phyloP scores from a whole-genome alignment of 1,140 invertebrate genomes.

The Steinernema khuongi region DNA sequence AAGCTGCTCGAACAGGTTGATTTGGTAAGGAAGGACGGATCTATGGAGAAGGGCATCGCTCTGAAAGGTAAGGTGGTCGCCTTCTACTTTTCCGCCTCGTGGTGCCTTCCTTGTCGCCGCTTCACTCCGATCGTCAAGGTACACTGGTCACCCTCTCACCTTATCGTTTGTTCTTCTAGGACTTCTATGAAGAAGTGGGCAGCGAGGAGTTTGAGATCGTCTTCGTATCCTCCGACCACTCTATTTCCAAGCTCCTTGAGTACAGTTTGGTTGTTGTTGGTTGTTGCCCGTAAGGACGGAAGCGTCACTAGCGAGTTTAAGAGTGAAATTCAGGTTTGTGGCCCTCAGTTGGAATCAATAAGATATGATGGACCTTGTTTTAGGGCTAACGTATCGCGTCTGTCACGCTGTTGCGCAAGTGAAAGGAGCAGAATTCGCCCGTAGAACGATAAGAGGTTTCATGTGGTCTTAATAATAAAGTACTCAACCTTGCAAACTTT shows the following conservation, averaged over 20 bases:
- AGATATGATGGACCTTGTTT: background rate
- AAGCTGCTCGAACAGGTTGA: background rate
- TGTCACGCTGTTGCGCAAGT: background rate
- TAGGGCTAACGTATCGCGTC: background rate
- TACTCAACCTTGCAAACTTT: no score
- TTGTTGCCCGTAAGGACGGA: slow-evolving; percentile 50
- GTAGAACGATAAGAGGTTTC: no score
- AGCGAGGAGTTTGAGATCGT: slow-evolving; percentile 54
- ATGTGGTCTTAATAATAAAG: no score
- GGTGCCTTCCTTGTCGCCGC: slow-evolving; percentile 63
- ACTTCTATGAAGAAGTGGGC: slow-evolving; percentile 37
- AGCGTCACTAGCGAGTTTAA: slow-evolving; percentile 44
- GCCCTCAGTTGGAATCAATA: background rate
- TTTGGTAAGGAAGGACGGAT: background rate
- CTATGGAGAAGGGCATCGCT: background rate
- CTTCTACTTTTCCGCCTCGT: slow-evolving; percentile 64
- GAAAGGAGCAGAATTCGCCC: background rate
- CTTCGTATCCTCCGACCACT: slow-evolving; percentile 59
- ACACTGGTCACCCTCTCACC: background rate
- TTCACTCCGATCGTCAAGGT: slow-evolving; percentile 62
- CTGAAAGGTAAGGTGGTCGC: slow-evolving; percentile 45
- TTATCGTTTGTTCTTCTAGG: slow-evolving; percentile 10
- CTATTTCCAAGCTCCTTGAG: slow-evolving; percentile 49
- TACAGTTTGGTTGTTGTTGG: slow-evolving; percentile 57
- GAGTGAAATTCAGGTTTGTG: slow-evolving; percentile 34